Percentiles rank a stretch among this genome's conserved stretches.
Evolutionary conservation across 2,113 vertebrate species (phyloP).

Genomic region (Forbesichthys agassizii): DNA sequence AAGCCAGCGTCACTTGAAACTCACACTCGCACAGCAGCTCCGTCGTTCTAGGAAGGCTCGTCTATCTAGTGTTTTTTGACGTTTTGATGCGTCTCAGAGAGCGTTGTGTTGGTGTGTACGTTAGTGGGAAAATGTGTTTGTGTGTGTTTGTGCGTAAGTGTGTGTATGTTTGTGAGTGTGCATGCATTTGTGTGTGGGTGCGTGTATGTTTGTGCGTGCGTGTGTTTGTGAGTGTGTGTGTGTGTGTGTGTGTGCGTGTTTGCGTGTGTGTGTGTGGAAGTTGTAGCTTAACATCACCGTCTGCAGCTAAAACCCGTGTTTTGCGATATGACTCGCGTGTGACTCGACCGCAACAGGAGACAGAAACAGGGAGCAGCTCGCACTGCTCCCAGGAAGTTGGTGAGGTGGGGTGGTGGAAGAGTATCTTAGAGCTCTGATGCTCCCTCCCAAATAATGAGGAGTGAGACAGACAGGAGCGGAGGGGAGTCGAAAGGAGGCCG

Average conservation of each 20-base stretch:
- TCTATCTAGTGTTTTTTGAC: conserved; percentile 47
- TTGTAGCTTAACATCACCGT: conserved; percentile 1
- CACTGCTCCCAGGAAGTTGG: conserved; percentile 38
- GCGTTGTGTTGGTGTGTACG: too few species aligned
- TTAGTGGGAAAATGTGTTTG: conserved; percentile 44
- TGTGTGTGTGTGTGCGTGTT: too few species aligned
- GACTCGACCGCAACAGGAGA: conserved; percentile 62
- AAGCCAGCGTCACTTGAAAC: conserved; percentile 17
- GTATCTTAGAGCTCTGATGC: conserved; percentile 29
- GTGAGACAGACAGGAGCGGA: conserved; percentile 21
- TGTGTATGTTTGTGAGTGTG: conserved; percentile 1
- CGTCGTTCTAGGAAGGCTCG: conserved; percentile 26
- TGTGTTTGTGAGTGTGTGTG: conserved; percentile 27
- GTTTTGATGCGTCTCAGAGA: conserved; percentile 23
- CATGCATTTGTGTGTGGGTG: neutral
- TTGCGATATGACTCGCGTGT: conserved; percentile 62
- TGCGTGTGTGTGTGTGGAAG: neutral
- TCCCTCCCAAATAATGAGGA: conserved; percentile 57
- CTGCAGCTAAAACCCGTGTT: conserved; percentile 63
- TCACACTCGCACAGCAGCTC: conserved; percentile 41
- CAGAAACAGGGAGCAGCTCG: conserved; percentile 57
- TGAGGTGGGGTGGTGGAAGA: conserved; percentile 2
- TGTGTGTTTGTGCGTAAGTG: neutral
- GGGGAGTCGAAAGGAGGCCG: conserved; percentile 51
- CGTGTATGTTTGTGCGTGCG: conserved; percentile 1